A percentile compares a stretch with the other conserved stretches of the same genome.
phyloP scores from a whole-genome alignment of 2,113 vertebrate genomes.

The Psittacula cyanocephala region DNA sequence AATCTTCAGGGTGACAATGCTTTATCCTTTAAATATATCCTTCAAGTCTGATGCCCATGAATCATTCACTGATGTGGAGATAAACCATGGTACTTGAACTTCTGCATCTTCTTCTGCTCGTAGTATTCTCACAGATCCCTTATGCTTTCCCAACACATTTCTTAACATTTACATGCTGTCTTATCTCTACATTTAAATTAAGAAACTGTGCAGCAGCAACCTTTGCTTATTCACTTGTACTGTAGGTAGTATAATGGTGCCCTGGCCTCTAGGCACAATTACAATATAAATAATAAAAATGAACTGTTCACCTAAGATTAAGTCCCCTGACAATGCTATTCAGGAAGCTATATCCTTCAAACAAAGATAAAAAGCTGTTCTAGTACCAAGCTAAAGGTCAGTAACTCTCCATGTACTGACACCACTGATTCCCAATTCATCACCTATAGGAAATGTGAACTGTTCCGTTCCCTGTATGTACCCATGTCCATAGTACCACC shows the following conservation, averaged over 20 bases:
- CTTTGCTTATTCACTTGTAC: slow-evolving; percentile 31
- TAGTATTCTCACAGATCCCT: slow-evolving; percentile 18
- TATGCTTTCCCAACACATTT: slow-evolving; percentile 19
- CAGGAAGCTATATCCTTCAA: neutral
- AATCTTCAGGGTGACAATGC: neutral
- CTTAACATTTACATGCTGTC: neutral
- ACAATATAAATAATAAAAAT: slow-evolving; percentile 49
- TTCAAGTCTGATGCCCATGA: neutral
- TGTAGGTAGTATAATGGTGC: neutral
- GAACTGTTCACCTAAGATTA: slow-evolving; percentile 46
- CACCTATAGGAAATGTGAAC: neutral
- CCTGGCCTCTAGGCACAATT: slow-evolving; percentile 29
- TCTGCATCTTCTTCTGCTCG: neutral
- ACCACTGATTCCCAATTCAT: neutral
- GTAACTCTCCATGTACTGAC: neutral
- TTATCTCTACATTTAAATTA: slow-evolving; percentile 52
- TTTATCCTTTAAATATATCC: neutral
- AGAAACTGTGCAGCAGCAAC: slow-evolving; percentile 19
- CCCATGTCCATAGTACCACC: neutral
- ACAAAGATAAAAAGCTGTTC: neutral
- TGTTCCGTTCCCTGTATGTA: neutral
- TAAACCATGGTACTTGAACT: slow-evolving; percentile 11
- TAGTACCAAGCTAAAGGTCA: neutral
- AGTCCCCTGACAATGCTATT: neutral
- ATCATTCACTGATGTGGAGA: neutral